Evolutionary conservation across 2,888 invertebrate species (phyloP).

Genomic region (Baronia brevicornis): DNA sequence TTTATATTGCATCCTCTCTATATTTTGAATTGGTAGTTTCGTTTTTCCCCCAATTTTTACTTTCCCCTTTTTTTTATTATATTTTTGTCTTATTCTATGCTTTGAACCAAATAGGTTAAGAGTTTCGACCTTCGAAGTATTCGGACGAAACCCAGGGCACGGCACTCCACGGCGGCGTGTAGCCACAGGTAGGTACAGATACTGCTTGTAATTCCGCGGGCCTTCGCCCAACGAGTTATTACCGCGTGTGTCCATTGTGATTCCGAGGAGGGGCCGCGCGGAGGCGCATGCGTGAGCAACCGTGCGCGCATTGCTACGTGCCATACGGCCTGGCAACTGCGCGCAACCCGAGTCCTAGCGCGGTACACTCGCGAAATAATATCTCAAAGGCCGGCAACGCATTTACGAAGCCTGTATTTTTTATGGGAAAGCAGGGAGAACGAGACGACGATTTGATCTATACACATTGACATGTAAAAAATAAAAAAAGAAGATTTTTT

Average conservation of each 20-base stretch:
- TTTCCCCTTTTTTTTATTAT: no score
- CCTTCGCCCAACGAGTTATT: conserved; percentile 42
- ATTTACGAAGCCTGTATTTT: conserved; percentile 6
- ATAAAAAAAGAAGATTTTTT: no score
- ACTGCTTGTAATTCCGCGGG: conserved; percentile 39
- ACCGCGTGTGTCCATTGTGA: conserved; percentile 45
- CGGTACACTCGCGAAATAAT: conserved; percentile 6
- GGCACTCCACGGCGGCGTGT: conserved; percentile 8
- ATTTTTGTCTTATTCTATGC: no score
- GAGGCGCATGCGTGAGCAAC: conserved; percentile 27
- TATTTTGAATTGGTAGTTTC: no score
- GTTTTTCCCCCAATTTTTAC: no score
- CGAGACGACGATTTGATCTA: no score
- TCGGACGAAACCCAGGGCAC: conserved; percentile 9
- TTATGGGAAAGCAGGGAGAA: no score
- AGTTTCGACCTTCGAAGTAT: conserved; percentile 1
- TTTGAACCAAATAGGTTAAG: no score
- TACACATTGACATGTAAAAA: no score
- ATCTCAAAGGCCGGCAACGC: conserved; percentile 14
- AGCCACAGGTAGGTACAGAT: conserved; percentile 13
- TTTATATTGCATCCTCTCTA: no score
- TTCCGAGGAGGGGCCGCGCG: conserved; percentile 36
- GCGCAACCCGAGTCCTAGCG: conserved; percentile 8
- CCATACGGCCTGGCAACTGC: conserved; percentile 5
- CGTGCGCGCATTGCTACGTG: conserved; percentile 20